Evolutionary conservation across 2,113 vertebrate genomes (phyloP), one percentile per base, ranked within the genome.

Genomic region (Apus apus): DNA sequence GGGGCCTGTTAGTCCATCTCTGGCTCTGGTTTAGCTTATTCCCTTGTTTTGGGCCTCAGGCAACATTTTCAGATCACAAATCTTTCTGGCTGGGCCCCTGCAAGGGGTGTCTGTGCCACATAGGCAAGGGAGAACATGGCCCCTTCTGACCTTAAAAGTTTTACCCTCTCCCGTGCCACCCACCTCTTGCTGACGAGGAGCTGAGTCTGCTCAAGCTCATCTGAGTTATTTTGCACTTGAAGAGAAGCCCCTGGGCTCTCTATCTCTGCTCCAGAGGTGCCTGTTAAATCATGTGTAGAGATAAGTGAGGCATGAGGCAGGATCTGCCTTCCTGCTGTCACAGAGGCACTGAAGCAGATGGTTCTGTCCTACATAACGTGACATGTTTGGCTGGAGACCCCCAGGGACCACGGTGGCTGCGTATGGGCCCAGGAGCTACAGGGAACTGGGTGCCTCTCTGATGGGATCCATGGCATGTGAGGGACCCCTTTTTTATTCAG

Each of bases 221-320:
- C 20, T 0, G 3, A 50, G 91, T 58, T 73, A 19, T 82, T 85
- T 62, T 5, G 0, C 60, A 8, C 75, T 48, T 19, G 1, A 2
- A 34, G 43, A 43, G 87, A 53, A 85, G 48, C 58, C 65, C 62
- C 60, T 53, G 87, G 70, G 60, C 48, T 67, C 58, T 34, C 43
- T 60, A 3, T 46, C 32, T 66, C 79, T 53, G 84, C 58, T 48
- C 74, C 36, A 26, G 87, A 43, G 65, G 84, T 13, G 27, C 60
- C 57, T 0, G 2, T 56, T 51, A 14, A 34, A 19, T 36, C 1
- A 5, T 58, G 38, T 6, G 0, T 1, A 7, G 36, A 0, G 5
- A 23, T 25, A 29, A 64, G 51, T 18, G 68, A 45, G 58, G 30
- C 8, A 5, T 0, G 32, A 68, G 76, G 16, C 38, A 15, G 70